phyloP scores from a whole-genome alignment of 2,888 invertebrate genomes.

The Scaptomyza parva region DNA sequence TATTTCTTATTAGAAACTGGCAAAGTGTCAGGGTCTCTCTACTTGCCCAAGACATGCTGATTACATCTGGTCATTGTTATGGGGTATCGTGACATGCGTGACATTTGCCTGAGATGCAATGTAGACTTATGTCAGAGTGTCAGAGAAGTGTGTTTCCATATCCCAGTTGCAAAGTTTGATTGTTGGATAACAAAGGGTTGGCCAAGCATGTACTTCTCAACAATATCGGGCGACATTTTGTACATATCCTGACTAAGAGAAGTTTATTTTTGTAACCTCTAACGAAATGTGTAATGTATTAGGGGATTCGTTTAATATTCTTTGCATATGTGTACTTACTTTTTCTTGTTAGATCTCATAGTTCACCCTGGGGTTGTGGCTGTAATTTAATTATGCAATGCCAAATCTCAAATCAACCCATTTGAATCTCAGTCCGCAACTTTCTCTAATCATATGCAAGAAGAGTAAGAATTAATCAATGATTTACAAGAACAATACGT shows the following conservation, averaged over 20 bases:
- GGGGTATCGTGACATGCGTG: constrained; percentile 67
- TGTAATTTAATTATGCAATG: constrained; percentile 42
- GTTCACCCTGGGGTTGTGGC: constrained; percentile 22
- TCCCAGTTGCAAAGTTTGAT: constrained; percentile 27
- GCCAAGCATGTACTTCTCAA: background rate
- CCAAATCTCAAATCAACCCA: constrained; percentile 8
- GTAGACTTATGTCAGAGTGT: constrained; percentile 40
- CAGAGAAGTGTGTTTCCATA: constrained; percentile 49
- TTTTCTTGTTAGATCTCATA: background rate
- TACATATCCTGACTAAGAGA: background rate
- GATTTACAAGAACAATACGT: constrained; percentile 82
- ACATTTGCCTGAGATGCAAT: constrained; percentile 59
- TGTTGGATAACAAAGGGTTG: constrained; percentile 61
- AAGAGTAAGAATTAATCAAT: constrained; percentile 82
- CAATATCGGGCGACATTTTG: constrained; percentile 5
- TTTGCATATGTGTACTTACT: background rate
- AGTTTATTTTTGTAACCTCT: background rate
- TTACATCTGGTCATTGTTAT: constrained; percentile 72
- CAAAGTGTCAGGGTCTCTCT: constrained; percentile 44
- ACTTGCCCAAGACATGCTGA: constrained; percentile 41
- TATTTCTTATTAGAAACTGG: constrained; percentile 39
- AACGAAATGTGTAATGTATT: background rate
- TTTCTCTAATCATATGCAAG: constrained; percentile 78
- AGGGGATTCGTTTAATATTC: background rate
- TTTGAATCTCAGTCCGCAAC: constrained; percentile 27